phyloP scores from a whole-genome alignment of 1,140 invertebrate species.

The Trichomalopsis sarcophagae region DNA sequence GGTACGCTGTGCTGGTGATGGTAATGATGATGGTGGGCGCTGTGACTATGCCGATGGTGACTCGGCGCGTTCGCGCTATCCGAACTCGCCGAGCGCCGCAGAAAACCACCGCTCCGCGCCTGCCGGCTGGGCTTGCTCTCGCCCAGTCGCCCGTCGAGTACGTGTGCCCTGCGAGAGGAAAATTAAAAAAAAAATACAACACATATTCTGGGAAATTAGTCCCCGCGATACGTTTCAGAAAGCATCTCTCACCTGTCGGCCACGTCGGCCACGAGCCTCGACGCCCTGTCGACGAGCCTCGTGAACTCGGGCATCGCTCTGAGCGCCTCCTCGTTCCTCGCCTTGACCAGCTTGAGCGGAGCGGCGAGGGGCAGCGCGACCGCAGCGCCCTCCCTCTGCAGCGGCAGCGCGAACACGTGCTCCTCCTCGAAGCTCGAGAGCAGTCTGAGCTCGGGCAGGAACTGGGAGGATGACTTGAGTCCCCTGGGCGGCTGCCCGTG shows the following conservation, averaged over 20 bases:
- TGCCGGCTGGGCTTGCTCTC: conserved; percentile 78
- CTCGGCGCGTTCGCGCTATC: conserved; percentile 83
- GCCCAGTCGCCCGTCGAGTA: conserved; percentile 85
- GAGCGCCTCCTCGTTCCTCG: conserved; percentile 89
- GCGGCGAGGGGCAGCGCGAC: conserved; percentile 89
- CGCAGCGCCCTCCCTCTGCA: conserved; percentile 86
- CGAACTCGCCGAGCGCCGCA: conserved; percentile 83
- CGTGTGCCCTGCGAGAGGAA: conserved; percentile 72
- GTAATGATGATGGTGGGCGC: conserved; percentile 76
- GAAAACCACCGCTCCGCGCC: conserved; percentile 66
- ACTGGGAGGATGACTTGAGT: conserved; percentile 85
- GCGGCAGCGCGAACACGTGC: conserved; percentile 88
- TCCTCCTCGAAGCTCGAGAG: conserved; percentile 88
- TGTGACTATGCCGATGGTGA: conserved; percentile 74
- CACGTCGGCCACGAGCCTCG: conserved; percentile 86
- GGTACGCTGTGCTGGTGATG: conserved; percentile 75
- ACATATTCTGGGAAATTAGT: too few species aligned
- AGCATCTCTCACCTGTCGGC: conserved; percentile 79
- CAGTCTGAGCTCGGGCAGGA: conserved; percentile 89
- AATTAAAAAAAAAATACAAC: too few species aligned
- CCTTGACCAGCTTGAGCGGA: conserved; percentile 88
- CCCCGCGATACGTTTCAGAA: too few species aligned
- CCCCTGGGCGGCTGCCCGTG: conserved; percentile 89
- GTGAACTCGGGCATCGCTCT: conserved; percentile 87
- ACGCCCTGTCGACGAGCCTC: conserved; percentile 86